phyloP scores from a whole-genome alignment of 1,140 invertebrate genomes.

The Saccostrea cuccullata region DNA sequence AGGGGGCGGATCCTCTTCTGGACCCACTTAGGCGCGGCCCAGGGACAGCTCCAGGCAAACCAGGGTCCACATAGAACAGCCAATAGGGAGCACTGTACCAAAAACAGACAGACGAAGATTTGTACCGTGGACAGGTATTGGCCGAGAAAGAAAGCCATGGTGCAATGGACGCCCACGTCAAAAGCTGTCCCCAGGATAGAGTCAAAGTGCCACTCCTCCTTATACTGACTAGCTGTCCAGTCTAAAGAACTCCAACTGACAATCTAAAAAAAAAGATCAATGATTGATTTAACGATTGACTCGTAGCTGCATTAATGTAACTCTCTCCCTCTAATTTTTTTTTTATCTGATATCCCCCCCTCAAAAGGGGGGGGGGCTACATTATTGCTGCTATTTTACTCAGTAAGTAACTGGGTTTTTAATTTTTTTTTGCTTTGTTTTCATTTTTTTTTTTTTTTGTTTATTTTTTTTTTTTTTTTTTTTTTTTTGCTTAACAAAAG shows the following conservation, averaged over 20 bases:
- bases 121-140: constrained; percentile 60
- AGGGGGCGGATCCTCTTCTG: constrained; percentile 62
- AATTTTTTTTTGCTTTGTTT: too few species aligned
- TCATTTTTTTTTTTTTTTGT: too few species aligned
- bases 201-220: constrained; percentile 61
- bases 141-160: constrained; percentile 63
- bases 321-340: too few species aligned
- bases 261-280: constrained; percentile 60
- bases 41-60: constrained; percentile 69
- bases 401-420: too few species aligned
- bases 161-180: constrained; percentile 67
- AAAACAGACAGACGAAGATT: constrained; percentile 55
- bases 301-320: background rate
- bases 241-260: constrained; percentile 74
- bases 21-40: constrained; percentile 66
- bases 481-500: background rate
- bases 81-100: constrained; percentile 56
- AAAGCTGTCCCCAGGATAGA: constrained; percentile 69
- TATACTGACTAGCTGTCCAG: constrained; percentile 62
- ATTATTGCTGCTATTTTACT: too few species aligned
- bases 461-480: too few species aligned
- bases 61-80: constrained; percentile 62
- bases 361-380: too few species aligned
- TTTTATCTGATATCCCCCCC: too few species aligned
- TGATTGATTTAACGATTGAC: background rate